Percentiles rank a stretch among this genome's conserved stretches.
phyloP scores from a whole-genome alignment of 2,113 vertebrate genomes.

The Crotalus helleri region DNA sequence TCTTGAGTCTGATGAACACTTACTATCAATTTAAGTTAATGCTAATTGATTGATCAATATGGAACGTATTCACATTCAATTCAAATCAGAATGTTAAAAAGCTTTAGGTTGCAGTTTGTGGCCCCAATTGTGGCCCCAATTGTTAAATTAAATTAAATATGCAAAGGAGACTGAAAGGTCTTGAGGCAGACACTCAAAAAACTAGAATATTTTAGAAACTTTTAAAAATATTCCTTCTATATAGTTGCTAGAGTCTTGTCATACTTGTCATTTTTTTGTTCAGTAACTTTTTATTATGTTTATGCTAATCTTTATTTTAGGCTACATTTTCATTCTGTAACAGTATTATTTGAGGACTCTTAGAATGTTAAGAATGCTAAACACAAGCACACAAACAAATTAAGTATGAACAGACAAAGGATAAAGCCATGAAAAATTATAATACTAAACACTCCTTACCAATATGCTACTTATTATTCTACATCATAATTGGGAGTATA shows the following conservation, averaged over 20 bases:
- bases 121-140: neutral
- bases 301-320: neutral
- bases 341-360: neutral
- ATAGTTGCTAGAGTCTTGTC: neutral
- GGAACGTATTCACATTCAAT: neutral
- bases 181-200: neutral
- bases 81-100: slow-evolving; percentile 5
- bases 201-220: neutral
- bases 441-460: neutral
- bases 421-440: neutral
- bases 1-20: neutral
- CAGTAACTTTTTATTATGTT: neutral
- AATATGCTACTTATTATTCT: neutral
- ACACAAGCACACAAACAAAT: neutral
- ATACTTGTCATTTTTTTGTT: neutral
- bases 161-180: neutral
- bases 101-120: slow-evolving; percentile 5
- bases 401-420: neutral
- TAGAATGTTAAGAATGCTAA: neutral
- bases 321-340: neutral
- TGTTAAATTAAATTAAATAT: neutral
- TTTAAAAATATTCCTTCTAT: neutral
- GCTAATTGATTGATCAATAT: neutral
- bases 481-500: neutral
- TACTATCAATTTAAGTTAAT: slow-evolving; percentile 5